A percentile compares a stretch with the other conserved stretches of the same genome.
Conservation (phyloP, 2,797 vertebrate species). For the Chelidonichthys spinosus region DNA sequence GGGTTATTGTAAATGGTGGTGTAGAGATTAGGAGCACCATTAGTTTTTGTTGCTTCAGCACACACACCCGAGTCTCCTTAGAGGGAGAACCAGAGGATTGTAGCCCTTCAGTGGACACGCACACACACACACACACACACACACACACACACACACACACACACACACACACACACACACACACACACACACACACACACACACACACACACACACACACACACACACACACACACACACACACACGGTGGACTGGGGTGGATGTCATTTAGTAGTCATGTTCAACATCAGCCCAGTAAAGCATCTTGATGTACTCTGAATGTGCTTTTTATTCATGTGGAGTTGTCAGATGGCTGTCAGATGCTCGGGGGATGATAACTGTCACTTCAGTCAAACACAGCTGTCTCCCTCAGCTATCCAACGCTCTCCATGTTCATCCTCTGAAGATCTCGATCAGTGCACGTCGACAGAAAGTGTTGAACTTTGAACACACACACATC, state of each 20-base stretch:
- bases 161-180: neutral
- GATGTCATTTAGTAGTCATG: slow-evolving; percentile 26
- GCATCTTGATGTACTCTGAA: slow-evolving; percentile 30
- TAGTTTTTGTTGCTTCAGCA: slow-evolving; percentile 64
- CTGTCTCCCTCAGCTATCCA: slow-evolving; percentile 42
- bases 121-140: neutral
- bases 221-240: neutral
- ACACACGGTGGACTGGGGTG: slow-evolving; percentile 15
- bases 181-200: too few species aligned
- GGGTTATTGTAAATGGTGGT: slow-evolving; percentile 42
- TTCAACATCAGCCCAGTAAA: slow-evolving; percentile 37
- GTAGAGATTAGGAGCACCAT: slow-evolving; percentile 31
- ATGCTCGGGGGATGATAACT: slow-evolving; percentile 44
- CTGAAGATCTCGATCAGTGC: slow-evolving; percentile 42
- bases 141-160: neutral
- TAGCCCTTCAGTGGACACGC: slow-evolving; percentile 49
- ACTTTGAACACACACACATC: slow-evolving; percentile 13
- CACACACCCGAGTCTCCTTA: slow-evolving; percentile 44
- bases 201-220: too few species aligned
- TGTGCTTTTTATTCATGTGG: slow-evolving; percentile 43
- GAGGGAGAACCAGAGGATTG: slow-evolving; percentile 50
- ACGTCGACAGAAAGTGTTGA: slow-evolving; percentile 37
- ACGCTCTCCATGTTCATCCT: slow-evolving; percentile 38
- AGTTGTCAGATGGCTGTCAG: slow-evolving; percentile 28
- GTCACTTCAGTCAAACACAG: slow-evolving; percentile 52